Percentiles rank a stretch among this genome's conserved stretches.
These are phyloP conservation scores for Drosophila micromelanica DNA, from an alignment of 1,140 invertebrate genomes.

Conservation along the genomic window DNA sequence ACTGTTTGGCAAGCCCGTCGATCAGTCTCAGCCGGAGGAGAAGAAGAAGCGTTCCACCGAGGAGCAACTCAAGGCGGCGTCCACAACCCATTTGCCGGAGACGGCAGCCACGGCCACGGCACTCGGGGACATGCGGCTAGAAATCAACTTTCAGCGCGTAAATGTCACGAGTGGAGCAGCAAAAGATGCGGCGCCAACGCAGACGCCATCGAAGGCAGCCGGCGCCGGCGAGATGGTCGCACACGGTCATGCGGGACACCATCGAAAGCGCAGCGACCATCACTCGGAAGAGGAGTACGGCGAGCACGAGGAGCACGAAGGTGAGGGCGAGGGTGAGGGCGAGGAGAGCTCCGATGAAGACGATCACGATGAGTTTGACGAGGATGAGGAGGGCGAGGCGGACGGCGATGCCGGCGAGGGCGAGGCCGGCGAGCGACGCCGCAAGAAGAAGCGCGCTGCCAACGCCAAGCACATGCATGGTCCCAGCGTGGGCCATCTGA, in stretches of 20 bases:
- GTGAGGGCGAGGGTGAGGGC: constrained; percentile 71
- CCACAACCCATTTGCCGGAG: constrained; percentile 68
- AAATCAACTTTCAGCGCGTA: constrained; percentile 72
- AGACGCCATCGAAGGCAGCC: constrained; percentile 18
- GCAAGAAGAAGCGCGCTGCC: constrained; percentile 73
- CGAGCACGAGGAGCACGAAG: constrained; percentile 84
- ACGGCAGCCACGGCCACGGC: constrained; percentile 52
- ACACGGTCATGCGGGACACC: constrained; percentile 63
- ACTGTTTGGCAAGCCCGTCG: constrained; percentile 84
- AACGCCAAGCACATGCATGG: constrained; percentile 47
- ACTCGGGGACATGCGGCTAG: constrained; percentile 69
- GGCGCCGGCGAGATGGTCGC: constrained; percentile 44
- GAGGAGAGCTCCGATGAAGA: constrained; percentile 80
- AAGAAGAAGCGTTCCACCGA: constrained; percentile 85
- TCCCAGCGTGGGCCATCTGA: constrained; percentile 61
- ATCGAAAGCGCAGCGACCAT: constrained; percentile 79
- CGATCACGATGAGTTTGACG: constrained; percentile 85
- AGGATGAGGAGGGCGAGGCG: constrained; percentile 72
- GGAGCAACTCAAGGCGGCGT: constrained; percentile 50
- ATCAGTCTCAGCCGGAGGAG: constrained; percentile 64
- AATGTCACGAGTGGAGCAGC: constrained; percentile 49
- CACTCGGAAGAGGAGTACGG: constrained; percentile 57
- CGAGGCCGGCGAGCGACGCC: constrained; percentile 82
- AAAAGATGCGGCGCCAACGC: constrained; percentile 38
- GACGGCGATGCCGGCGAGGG: constrained; percentile 74